These are phyloP conservation scores for Stramonita haemastoma DNA, from an alignment of 2,888 invertebrate species.

Conservation along the genomic window DNA sequence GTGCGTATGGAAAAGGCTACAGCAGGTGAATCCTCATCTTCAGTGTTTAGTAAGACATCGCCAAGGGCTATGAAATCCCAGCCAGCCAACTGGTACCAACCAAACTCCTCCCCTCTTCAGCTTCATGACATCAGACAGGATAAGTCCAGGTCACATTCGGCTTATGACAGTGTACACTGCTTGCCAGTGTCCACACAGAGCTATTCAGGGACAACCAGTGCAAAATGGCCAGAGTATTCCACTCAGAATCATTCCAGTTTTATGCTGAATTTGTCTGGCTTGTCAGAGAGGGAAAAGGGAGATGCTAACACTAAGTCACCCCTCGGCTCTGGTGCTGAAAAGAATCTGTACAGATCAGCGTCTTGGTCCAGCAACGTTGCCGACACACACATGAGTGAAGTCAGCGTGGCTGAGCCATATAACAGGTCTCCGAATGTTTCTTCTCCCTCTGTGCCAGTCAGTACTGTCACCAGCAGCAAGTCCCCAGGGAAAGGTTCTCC, in stretches of 20 bases:
- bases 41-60: not conserved
- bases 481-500: conserved; percentile 12
- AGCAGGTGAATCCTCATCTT: not conserved
- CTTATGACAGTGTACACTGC: not conserved
- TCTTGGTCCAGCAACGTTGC: conserved; percentile 15
- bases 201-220: not conserved
- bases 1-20: not conserved
- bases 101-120: not conserved
- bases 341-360: not conserved
- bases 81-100: not conserved
- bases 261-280: not conserved
- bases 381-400: not conserved
- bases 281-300: not conserved
- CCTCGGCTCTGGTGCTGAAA: not conserved
- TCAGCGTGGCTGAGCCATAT: conserved; percentile 8
- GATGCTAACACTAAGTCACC: not conserved
- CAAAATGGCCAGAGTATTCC: conserved; percentile 22
- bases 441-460: not conserved
- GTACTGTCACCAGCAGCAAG: not conserved
- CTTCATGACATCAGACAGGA: not conserved
- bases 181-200: not conserved
- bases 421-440: conserved; percentile 10
- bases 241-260: not conserved
- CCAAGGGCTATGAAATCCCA: not conserved
- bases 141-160: not conserved